Evolutionary conservation across 2,888 invertebrate species (phyloP), one percentile per base, ranked within the genome.

Genomic region (Sinohyriopsis cumingii): DNA sequence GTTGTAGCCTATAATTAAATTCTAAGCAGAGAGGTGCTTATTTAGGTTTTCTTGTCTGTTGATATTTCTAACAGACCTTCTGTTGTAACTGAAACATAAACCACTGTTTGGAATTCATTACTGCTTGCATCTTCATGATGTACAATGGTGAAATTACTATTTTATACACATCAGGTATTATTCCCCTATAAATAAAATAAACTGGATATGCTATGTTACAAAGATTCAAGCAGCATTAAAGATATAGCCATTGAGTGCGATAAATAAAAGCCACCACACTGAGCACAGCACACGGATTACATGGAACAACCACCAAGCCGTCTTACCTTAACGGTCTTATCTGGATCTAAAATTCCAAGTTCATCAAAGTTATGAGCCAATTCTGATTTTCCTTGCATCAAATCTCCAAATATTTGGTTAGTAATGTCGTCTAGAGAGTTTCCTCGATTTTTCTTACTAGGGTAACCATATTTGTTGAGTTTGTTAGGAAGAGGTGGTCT

Each of bases 291-390:
- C 33, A 33, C 63, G 55, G 63, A 53, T 53, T 63, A 63, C 45
- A 63, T 24, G 22, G 55, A 65, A 71, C 59, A 67, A 65, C 56
- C 69, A 63, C 63, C 68, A 20, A 55, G 59, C 63, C 53, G 24
- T 62, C 83, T 82, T 84, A 84, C 84, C 84, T 84, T 83, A 33
- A 62, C 73, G 69, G 69, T 67, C 25, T 70, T 76, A 59, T 86
- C 86, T 25, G 82, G 79, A 77, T 88, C 87, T 76, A 87, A 79
- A 73, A 86, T 82, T 72, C 87, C 87, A 67, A 87, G 81, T 72
- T 87, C 88, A 83, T 89, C 88, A 86, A 87, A 87, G 69, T 82
- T 80, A 81, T 84, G 84, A 75, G 82, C 80, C 69, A 77, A 63
- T 72, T 84, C 80, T 63, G 83, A 83, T 77, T 86, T 85, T 61